These are phyloP conservation scores for Diploscapter pachys DNA, from an alignment of 1,140 invertebrate species.

Conservation along the genomic window DNA sequence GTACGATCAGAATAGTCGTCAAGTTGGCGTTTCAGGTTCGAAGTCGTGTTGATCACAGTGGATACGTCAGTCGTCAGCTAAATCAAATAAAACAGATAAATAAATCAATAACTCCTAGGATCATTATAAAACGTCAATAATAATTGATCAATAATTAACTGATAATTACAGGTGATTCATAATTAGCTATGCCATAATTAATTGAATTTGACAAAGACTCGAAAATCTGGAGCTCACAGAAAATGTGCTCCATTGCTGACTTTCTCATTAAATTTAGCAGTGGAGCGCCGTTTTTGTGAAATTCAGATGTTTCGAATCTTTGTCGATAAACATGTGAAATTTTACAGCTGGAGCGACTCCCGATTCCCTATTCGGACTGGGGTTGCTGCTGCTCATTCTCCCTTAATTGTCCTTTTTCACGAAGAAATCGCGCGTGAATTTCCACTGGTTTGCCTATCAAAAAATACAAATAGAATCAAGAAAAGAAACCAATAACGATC, in stretches of 20 bases:
- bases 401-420: not conserved
- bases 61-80: not conserved
- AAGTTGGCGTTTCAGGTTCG: conserved; percentile 47
- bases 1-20: conserved; percentile 53
- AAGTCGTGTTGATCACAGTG: conserved; percentile 36
- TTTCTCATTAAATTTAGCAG: conserved; percentile 11
- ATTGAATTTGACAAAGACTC: not conserved
- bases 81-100: not conserved
- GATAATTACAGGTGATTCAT: not conserved
- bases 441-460: not conserved
- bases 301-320: conserved; percentile 22
- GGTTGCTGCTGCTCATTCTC: not conserved
- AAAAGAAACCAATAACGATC: not conserved
- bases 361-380: not conserved
- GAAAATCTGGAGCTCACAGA: not conserved
- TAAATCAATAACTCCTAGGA: not conserved
- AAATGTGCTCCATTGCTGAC: not conserved
- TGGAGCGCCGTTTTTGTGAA: conserved; percentile 2
- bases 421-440: not conserved
- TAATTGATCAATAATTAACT: not conserved
- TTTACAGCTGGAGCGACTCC: not conserved
- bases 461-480: not conserved
- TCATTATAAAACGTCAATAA: not conserved
- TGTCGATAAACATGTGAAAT: conserved; percentile 4
- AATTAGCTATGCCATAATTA: not conserved